phyloP scores from a whole-genome alignment of 2,888 invertebrate species.

The Folsomia manolachei region DNA sequence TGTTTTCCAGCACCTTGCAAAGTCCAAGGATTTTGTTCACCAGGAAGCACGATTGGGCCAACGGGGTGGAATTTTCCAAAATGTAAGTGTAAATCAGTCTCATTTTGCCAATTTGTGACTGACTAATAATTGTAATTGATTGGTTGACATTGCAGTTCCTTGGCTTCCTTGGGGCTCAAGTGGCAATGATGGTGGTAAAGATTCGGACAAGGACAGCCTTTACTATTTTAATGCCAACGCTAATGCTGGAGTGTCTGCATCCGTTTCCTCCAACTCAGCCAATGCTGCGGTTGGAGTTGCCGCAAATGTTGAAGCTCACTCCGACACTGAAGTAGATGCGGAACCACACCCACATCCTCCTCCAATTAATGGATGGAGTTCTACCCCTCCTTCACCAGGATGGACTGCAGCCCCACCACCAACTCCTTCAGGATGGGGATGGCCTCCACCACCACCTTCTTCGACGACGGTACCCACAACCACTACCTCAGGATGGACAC shows the following conservation, averaged over 20 bases:
- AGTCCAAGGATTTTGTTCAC: conserved; percentile 27
- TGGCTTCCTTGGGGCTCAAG: not conserved
- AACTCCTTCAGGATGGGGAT: not conserved
- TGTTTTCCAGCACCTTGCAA: conserved; percentile 44
- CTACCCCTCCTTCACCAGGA: not conserved
- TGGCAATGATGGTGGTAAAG: no score
- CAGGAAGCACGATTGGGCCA: conserved; percentile 20
- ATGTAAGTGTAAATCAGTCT: conserved; percentile 9
- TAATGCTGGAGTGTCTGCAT: not conserved
- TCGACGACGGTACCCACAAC: conserved; percentile 1
- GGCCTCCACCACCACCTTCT: conserved; percentile 4
- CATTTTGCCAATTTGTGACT: not conserved
- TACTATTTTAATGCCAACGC: not conserved
- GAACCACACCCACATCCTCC: not conserved
- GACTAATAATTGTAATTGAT: not conserved
- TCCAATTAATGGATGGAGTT: not conserved
- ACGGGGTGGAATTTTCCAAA: conserved; percentile 23
- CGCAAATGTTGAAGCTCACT: not conserved
- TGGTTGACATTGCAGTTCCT: not conserved
- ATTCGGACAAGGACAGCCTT: not conserved
- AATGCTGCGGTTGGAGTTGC: not conserved
- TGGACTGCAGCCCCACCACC: conserved; percentile 1
- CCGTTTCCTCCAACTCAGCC: not conserved
- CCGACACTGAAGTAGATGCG: not conserved
- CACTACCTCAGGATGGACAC: not conserved